Conservation (phyloP, 1,140 invertebrate genomes). For the Drosophila mojavensis region DNA sequence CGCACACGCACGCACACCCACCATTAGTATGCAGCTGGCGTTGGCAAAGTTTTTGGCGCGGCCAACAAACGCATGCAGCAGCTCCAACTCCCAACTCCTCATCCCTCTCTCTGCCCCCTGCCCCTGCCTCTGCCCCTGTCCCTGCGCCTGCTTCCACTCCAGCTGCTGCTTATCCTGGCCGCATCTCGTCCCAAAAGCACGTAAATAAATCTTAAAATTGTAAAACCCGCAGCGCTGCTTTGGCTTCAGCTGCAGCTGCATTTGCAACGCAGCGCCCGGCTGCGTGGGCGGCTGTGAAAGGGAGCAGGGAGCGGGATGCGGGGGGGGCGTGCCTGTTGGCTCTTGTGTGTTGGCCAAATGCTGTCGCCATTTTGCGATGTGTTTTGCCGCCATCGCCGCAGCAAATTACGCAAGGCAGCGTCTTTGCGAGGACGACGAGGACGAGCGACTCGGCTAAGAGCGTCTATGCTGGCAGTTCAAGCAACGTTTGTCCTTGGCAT, state of each 20-base stretch:
- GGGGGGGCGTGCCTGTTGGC: constrained; percentile 15
- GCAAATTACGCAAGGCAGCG: constrained; percentile 77
- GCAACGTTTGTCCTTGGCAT: constrained; percentile 82
- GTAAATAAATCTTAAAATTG: constrained; percentile 83
- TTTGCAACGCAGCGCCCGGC: constrained; percentile 20
- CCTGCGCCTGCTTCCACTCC: not conserved
- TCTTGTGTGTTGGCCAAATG: constrained; percentile 43
- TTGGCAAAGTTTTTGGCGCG: constrained; percentile 75
- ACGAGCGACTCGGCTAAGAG: not conserved
- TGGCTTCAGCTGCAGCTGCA: constrained; percentile 26
- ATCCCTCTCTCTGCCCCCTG: constrained; percentile 4
- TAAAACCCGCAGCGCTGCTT: constrained; percentile 72
- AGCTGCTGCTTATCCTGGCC: constrained; percentile 44
- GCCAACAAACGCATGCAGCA: constrained; percentile 73
- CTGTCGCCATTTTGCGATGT: constrained; percentile 80
- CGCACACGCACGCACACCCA: not conserved
- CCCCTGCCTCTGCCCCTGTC: not conserved
- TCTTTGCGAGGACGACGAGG: not conserved
- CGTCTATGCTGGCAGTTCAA: constrained; percentile 57
- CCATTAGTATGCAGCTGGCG: constrained; percentile 74
- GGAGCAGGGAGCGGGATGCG: not conserved
- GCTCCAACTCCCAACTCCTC: not conserved
- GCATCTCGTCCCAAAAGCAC: constrained; percentile 65
- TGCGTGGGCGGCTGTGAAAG: not conserved
- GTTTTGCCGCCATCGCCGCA: constrained; percentile 79